phyloP scores from a whole-genome alignment of 2,888 invertebrate species.

The Xestia sexstrigata region DNA sequence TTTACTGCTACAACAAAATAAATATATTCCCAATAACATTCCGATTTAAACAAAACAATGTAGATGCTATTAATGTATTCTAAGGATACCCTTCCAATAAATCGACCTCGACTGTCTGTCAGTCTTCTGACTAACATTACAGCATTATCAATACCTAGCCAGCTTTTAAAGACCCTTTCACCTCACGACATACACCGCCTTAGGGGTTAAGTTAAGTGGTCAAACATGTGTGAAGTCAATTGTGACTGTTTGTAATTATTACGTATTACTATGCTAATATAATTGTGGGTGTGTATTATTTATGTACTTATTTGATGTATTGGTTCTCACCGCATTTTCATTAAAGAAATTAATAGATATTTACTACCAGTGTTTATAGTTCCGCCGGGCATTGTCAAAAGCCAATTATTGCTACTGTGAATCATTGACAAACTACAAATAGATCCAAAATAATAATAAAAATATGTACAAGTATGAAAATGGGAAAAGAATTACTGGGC shows the following conservation, averaged over 20 bases:
- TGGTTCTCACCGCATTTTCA: conserved; percentile 34
- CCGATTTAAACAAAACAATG: conserved; percentile 54
- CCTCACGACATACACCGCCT: conserved; percentile 14
- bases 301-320: conserved; percentile 50
- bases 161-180: conserved; percentile 28
- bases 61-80: conserved; percentile 60
- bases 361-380: neutral
- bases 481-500: no score
- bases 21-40: conserved; percentile 42
- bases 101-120: conserved; percentile 77
- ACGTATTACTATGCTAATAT: conserved; percentile 62
- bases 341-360: conserved; percentile 15
- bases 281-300: conserved; percentile 56
- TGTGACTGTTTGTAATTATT: conserved; percentile 54
- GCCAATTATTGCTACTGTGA: neutral
- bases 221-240: conserved; percentile 49
- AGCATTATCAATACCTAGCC: conserved; percentile 57
- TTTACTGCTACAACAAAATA: neutral
- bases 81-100: conserved; percentile 59
- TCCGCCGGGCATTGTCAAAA: neutral
- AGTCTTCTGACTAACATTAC: conserved; percentile 64
- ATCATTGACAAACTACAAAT: no score
- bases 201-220: conserved; percentile 28
- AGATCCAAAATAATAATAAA: no score
- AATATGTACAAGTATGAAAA: no score